A percentile compares a stretch with the other conserved stretches of the same genome.
These are phyloP conservation scores for Notolepis coatsorum DNA, from an alignment of 2,797 vertebrate species.

Conservation along the genomic window DNA sequence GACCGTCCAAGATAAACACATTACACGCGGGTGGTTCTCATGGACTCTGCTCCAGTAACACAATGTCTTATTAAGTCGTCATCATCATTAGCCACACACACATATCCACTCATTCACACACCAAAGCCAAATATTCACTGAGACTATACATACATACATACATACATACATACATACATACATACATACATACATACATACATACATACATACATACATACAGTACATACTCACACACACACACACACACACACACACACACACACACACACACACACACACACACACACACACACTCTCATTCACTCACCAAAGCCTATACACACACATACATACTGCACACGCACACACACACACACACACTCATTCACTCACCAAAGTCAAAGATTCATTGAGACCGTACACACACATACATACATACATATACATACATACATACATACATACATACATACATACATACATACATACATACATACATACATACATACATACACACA, in stretches of 20 bases:
- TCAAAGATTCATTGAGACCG: too few relatives aligned
- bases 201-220: neutral
- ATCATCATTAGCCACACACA: neutral
- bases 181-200: neutral
- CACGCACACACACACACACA: neutral
- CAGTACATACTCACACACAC: neutral
- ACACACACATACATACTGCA: conserved; percentile 2
- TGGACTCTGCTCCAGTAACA: neutral
- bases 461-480: neutral
- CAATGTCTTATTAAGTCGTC: neutral
- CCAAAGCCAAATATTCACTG: neutral
- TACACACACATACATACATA: too few relatives aligned
- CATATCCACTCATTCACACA: conserved; percentile 1
- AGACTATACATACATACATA: neutral
- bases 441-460: conserved; percentile 13
- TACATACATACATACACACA: neutral
- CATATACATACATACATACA: neutral
- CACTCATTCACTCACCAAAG: too few relatives aligned
- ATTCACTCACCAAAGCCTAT: conserved; percentile 12
- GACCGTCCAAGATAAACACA: conserved; percentile 46
- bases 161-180: neutral
- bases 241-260: too few relatives aligned
- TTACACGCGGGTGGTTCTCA: conserved; percentile 1
- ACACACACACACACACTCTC: neutral
- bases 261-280: neutral